A percentile compares a stretch with the other conserved stretches of the same genome.
These are phyloP conservation scores for Holcopasites calliopsidis DNA, from an alignment of 1,140 invertebrate genomes.

Conservation along the genomic window DNA sequence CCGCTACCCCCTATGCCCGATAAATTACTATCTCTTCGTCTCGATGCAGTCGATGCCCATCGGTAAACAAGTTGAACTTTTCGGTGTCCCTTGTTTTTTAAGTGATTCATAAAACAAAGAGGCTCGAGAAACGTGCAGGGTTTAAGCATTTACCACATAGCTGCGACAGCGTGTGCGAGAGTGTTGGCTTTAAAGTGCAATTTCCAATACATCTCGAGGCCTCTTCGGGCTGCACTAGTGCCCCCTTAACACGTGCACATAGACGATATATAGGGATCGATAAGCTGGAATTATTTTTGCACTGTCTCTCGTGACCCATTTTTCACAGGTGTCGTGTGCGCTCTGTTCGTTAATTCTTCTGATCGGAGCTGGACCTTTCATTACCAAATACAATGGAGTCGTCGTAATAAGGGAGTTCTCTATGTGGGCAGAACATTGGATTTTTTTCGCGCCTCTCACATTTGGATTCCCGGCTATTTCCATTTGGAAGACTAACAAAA, in stretches of 20 bases:
- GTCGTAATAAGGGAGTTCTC: too few relatives aligned
- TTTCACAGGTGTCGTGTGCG: background rate
- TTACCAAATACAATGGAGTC: too few relatives aligned
- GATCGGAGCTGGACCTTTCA: too few relatives aligned
- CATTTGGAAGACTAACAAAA: slow-evolving; percentile 37
- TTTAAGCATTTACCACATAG: slow-evolving; percentile 2
- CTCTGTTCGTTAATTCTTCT: background rate
- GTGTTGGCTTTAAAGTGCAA: slow-evolving; percentile 31
- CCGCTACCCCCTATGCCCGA: too few relatives aligned
- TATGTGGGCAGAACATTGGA: too few relatives aligned
- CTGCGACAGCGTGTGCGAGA: background rate
- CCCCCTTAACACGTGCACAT: slow-evolving; percentile 37
- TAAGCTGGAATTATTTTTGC: slow-evolving; percentile 44
- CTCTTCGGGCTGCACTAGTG: slow-evolving; percentile 30
- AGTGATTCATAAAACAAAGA: slow-evolving; percentile 15
- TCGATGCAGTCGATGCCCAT: background rate
- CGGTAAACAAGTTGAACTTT: slow-evolving; percentile 3
- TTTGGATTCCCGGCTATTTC: slow-evolving; percentile 3
- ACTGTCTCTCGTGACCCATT: slow-evolving; percentile 34
- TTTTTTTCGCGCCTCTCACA: background rate
- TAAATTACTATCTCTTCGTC: too few relatives aligned
- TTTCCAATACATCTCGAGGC: slow-evolving; percentile 42
- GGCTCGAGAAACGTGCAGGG: slow-evolving; percentile 10
- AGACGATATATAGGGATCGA: slow-evolving; percentile 40
- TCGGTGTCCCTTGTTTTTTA: background rate